A percentile compares a stretch with the other conserved stretches of the same genome.
These are phyloP conservation scores for Rhaphigaster nebulosa DNA, from an alignment of 2,888 invertebrate genomes.

Conservation along the genomic window DNA sequence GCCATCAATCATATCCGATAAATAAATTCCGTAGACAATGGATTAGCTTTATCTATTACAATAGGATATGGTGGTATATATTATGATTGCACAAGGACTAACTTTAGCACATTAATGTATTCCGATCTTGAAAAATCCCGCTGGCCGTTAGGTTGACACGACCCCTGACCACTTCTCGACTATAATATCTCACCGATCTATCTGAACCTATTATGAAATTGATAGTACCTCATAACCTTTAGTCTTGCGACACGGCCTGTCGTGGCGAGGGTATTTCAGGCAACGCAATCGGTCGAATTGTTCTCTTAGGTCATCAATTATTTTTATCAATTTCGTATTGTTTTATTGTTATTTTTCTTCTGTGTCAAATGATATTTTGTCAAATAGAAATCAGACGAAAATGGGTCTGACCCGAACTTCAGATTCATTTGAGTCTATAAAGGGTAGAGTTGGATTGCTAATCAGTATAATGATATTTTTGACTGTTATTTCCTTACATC, in stretches of 20 bases:
- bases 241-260: neutral
- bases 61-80: neutral
- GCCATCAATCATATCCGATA: neutral
- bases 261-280: neutral
- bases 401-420: too few species aligned
- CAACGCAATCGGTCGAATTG: neutral
- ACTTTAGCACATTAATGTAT: neutral
- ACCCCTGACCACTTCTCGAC: neutral
- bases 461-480: too few species aligned
- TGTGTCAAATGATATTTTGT: neutral
- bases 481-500: too few species aligned
- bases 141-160: neutral
- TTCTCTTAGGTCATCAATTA: conserved; percentile 11
- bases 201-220: conserved; percentile 47
- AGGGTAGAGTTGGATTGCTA: too few species aligned
- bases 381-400: neutral
- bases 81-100: neutral
- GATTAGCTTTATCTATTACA: neutral
- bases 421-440: too few species aligned
- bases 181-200: neutral
- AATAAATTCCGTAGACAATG: neutral
- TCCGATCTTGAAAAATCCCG: conserved; percentile 20
- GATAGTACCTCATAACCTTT: conserved; percentile 38
- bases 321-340: conserved; percentile 1
- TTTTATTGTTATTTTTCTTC: neutral